Evolutionary conservation across 2,113 vertebrate species (phyloP), one percentile per base, ranked within the genome.

Genomic region (Pleuronectes platessa): DNA sequence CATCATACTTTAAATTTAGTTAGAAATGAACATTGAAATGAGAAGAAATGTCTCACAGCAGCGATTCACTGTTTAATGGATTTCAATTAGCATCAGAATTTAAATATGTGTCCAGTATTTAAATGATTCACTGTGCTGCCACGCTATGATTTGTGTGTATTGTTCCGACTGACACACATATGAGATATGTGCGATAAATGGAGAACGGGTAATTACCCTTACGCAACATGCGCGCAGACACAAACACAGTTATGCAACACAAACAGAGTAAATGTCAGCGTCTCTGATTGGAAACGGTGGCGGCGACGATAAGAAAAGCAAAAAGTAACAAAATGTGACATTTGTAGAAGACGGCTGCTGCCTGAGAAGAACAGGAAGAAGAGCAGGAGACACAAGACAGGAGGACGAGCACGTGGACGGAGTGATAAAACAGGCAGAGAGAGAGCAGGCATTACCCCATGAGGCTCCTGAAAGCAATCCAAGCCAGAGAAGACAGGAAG

Each of bases 381-480:
- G 17, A 68, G 49, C 45, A 61, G 58, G 2, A 55, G 67, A 82
- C 73, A 51, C 24, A 84, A 49, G 1, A 84, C 15, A 51, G 24
- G n/a, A 47, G 69, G 47, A 77, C 13, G 40, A 61, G 21, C 35
- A 82, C 35, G 31, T 24, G 47, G 49, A 88, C 4, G 81, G 66
- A 86, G 18, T 70, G 73, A 70, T 54, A 58, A 45, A 45, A 84
- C 3, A 3, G 56, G 10, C 14, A 59, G 14, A 61, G 8, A 35
- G 74, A 35, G 74, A 72, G 85, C 92, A 91, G 91, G 79, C 94
- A 92, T 98, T 98, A 98, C 98, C 98, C 97, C 96, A 96, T 96
- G 86, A 98, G 95, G 95, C 97, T 99, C 95, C 98, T 99, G 96
- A 93, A 95, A 95, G 92, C 94, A 93, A 94, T 94, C 96, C 96